Evolutionary conservation across 2,797 vertebrate genomes (phyloP).

Genomic region (Phoeniculus purpureus): DNA sequence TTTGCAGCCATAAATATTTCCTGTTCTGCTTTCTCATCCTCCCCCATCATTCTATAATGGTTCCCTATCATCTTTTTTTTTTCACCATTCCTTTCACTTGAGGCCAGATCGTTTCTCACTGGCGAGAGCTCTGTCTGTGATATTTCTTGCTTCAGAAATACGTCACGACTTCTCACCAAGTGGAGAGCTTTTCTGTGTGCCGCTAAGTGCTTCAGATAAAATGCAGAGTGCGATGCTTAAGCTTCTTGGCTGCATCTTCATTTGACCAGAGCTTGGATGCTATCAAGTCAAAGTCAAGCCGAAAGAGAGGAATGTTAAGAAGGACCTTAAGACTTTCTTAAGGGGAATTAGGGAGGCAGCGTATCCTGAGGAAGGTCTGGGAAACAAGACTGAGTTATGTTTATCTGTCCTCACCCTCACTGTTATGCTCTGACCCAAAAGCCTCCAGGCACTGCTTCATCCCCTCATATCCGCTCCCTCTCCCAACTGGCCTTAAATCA

Average conservation of each 20-base stretch:
- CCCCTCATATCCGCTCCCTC: not conserved
- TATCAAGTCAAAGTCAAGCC: not conserved
- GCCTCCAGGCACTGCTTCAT: not conserved
- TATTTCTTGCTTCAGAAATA: slow-evolving; percentile 31
- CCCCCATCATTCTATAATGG: slow-evolving; percentile 36
- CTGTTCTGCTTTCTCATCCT: slow-evolving; percentile 68
- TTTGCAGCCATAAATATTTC: slow-evolving; percentile 72
- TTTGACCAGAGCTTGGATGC: not conserved
- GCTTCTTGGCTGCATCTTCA: not conserved
- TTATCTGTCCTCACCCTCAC: not conserved
- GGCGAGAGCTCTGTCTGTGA: slow-evolving; percentile 7
- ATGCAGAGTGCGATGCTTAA: not conserved
- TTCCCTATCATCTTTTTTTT: slow-evolving; percentile 40
- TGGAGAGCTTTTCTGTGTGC: not conserved
- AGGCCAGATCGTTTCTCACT: slow-evolving; percentile 13
- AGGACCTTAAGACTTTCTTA: not conserved
- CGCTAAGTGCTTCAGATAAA: not conserved
- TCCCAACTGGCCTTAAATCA: not conserved
- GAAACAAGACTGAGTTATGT: not conserved
- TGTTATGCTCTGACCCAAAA: not conserved
- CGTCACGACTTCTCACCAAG: not conserved
- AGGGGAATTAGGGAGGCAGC: not conserved
- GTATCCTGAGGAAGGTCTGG: not conserved
- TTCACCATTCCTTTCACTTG: slow-evolving; percentile 27
- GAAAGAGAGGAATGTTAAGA: not conserved